Percentiles rank a stretch among this genome's conserved stretches.
Conservation (phyloP, 1,140 invertebrate species). For the Pinna nobilis region DNA sequence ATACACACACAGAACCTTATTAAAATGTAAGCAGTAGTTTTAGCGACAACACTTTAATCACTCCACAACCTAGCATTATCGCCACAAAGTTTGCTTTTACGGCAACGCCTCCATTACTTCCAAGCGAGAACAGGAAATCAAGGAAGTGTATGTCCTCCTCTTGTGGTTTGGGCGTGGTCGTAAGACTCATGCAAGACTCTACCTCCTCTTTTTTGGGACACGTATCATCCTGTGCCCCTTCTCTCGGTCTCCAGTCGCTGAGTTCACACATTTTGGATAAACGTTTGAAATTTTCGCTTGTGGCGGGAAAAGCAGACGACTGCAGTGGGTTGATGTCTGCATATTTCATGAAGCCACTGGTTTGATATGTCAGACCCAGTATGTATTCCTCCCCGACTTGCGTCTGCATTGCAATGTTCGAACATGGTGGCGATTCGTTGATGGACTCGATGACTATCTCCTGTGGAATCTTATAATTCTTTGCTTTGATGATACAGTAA, state of each 20-base stretch:
- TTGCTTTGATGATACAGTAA: conserved; percentile 26
- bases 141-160: not conserved
- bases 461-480: conserved; percentile 1
- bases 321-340: conserved; percentile 16
- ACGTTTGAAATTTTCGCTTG: conserved; percentile 16
- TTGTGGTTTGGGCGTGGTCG: not conserved
- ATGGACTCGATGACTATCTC: conserved; percentile 29
- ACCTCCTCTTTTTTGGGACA: not conserved
- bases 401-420: conserved; percentile 1
- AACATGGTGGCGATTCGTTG: conserved; percentile 4
- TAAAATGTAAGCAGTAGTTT: too few relatives aligned
- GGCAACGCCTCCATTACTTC: not conserved
- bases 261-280: conserved; percentile 20
- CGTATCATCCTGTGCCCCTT: not conserved
- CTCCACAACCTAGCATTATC: not conserved
- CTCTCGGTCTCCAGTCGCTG: conserved; percentile 3
- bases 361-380: conserved; percentile 9
- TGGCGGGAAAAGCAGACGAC: conserved; percentile 10
- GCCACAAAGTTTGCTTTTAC: not conserved
- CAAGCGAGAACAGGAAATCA: not conserved
- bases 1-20: too few relatives aligned
- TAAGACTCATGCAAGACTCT: not conserved
- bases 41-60: too few relatives aligned
- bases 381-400: conserved; percentile 29
- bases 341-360: conserved; percentile 32